phyloP scores from a whole-genome alignment of 2,113 vertebrate genomes.

The Boulengeromyrus knoepffleri region DNA sequence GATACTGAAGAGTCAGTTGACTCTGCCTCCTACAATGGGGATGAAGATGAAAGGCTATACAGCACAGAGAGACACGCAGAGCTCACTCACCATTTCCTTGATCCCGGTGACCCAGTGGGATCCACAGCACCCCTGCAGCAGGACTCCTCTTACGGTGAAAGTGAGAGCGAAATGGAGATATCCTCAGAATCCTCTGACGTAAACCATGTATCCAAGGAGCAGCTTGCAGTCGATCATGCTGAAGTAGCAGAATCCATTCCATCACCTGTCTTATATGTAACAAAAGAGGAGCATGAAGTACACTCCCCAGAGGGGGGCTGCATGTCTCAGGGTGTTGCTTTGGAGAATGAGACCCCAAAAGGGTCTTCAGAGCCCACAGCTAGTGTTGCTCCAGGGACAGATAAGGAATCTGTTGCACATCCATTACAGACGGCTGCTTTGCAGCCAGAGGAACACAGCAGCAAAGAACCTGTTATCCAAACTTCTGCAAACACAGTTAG shows the following conservation, averaged over 20 bases:
- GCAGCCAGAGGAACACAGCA: not conserved
- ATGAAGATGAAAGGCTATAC: conserved; percentile 76
- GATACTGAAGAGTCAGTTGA: conserved; percentile 86
- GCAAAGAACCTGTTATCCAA: conserved; percentile 19
- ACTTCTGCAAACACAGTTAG: conserved; percentile 14
- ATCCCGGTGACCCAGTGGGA: conserved; percentile 23
- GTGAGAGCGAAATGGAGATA: conserved; percentile 52
- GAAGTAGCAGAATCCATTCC: not conserved
- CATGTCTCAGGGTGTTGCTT: not conserved
- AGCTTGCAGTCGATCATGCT: not conserved
- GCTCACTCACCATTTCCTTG: conserved; percentile 20
- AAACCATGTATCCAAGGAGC: conserved; percentile 20
- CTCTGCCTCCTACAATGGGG: conserved; percentile 80
- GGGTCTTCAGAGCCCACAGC: conserved; percentile 21
- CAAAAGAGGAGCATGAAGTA: not conserved
- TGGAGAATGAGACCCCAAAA: conserved; percentile 17
- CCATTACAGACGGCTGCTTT: not conserved
- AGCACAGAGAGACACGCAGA: conserved; percentile 75
- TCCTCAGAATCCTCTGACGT: conserved; percentile 45
- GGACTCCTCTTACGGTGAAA: conserved; percentile 33
- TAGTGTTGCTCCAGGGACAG: conserved; percentile 45
- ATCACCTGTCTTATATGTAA: not conserved
- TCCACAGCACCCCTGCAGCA: conserved; percentile 19
- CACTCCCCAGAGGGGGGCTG: not conserved
- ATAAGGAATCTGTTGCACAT: conserved; percentile 52